Evolutionary conservation across 2,888 invertebrate genomes (phyloP), one percentile per base, ranked within the genome.

Genomic region (Dinocampus coccinellae): DNA sequence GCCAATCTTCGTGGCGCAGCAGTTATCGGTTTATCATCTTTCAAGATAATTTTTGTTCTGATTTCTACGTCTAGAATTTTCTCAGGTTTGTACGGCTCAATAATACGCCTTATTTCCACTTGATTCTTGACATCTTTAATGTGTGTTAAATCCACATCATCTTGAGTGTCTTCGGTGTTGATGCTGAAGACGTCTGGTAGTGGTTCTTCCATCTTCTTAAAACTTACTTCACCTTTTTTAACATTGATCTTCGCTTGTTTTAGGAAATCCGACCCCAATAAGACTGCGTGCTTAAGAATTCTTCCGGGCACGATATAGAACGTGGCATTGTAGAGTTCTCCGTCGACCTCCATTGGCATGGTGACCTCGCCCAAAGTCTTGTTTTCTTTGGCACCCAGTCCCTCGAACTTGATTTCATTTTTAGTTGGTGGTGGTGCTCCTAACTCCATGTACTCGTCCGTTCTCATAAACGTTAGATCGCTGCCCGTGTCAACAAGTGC

Each of bases 1-100:
- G 82, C 72, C 34, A 84, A 72, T 42, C 82, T 70, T 39, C 83
- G 70, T 0, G 81, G 80, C 36, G 74, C 61, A 22, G 77, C 70
- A 11, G 77, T 77, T 1, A 84, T 79, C 0, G 84, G 83, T 7
- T 70, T 71, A 1, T 84, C 82, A 61, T 82, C 81, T 55, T 73
- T 78, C 3, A 85, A 39, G 33, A 85, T 66, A 24, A 85, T 81
- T 39, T 73, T 77, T 74, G 81, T 83, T 13, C 79, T 73, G 11
- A 83, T 70, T 4, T 70, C 75, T 4, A 79, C 76, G 0, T 78
- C 75, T 42, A 76, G 74, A 9, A 61, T 65, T 36, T 77, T 79
- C 2, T 70, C 11, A 3, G 80, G 79, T 11, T 75, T 34, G 57
- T 82, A 84, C 10, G 74, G 69, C 6, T 73, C n/a, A 10, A 82